Evolutionary conservation across 2,888 invertebrate genomes (phyloP), one percentile per base, ranked within the genome.

Genomic region (Drosophila mimetica): DNA sequence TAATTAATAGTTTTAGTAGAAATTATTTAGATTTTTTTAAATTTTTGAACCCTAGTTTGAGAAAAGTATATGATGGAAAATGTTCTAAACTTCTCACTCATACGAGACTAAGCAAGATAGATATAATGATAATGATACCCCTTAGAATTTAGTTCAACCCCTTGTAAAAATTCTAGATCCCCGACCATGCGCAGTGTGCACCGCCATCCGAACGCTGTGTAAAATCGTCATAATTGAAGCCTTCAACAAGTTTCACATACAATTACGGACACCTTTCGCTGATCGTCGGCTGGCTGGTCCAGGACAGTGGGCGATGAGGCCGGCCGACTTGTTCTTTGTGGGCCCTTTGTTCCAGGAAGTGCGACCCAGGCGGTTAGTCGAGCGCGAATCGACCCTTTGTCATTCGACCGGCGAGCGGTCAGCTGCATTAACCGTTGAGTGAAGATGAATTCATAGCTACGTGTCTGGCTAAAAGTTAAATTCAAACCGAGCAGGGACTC

Each of bases 191-290:
- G 6, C 1, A 6, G 18, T 34, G 51, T 18, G 13, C 54, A 41
- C 37, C 32, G 30, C 36, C 42, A 48, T 46, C 44, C 37, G 51
- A 41, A 48, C 57, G 22, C 53, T 63, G 60, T 42, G 67, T 82
- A 79, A 82, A 85, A 83, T 77, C 76, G 82, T 87, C 80, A 84
- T 88, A 84, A 84, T 88, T 88, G 77, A 82, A 77, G 76, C 86
- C 83, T 88, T 88, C 88, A 88, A 88, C 83, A 86, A 84, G 83
- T 86, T 77, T 82, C 77, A 88, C 80, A 86, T 73, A 72, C 84
- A 79, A 80, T 80, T 86, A 70, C 72, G 48, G 47, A 70, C 70
- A 70, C 70, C 70, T 70, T 70, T 50, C 42, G 52, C 53, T 20
- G 72, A 39, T 53, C 37, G 61, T 3, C 59, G 52, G 61, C 52